Evolutionary conservation across 2,888 invertebrate species (phyloP), one percentile per base, ranked within the genome.

Genomic region (Seira sanloemensis): DNA sequence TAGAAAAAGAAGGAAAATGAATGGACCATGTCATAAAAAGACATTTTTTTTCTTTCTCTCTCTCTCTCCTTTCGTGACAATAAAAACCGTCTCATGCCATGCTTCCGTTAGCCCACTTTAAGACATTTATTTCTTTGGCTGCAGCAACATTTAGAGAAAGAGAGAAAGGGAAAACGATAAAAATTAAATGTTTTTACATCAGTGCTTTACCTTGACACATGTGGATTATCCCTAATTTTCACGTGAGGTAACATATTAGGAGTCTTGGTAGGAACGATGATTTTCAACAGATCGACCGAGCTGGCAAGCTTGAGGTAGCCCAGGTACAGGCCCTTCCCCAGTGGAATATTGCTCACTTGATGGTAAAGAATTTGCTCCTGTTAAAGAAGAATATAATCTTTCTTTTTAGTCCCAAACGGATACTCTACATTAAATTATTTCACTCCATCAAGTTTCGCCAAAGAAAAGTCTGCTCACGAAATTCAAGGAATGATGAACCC

Each of bases 271-370:
- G 98, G 97, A 24, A 98, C 98, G 67, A 99, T 95, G 9, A 99
- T 95, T 90, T 97, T 95, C 67, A 98, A 96, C 84, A 97, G 94
- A 91, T 98, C 98, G 78, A 99, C 97, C 0, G 98, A 98, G 89
- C 97, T 97, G 91, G 97, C 97, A 93, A 99, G 95, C 91, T 99
- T 98, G 87, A 99, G 93, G 92, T 98, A 99, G 54, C 98, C 97
- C 88, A 99, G 92, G 92, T 99, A 99, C 23, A 99, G 93, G 0
- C 99, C 99, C 27, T 95, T 94, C 0, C 95, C 93, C 71, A 99
- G 92, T 90, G 95, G 95, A 77, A 96, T 94, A 86, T 95, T 94
- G 80, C 97, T 97, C 68, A 95, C 95, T 93, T 97, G 94, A 89
- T 94, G 94, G 91, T 95, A 95, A 27, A 92, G 91, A 65, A 94